A percentile compares a stretch with the other conserved stretches of the same genome.
Evolutionary conservation across 2,888 invertebrate genomes (phyloP).

Genomic region (Galeruca laticollis): DNA sequence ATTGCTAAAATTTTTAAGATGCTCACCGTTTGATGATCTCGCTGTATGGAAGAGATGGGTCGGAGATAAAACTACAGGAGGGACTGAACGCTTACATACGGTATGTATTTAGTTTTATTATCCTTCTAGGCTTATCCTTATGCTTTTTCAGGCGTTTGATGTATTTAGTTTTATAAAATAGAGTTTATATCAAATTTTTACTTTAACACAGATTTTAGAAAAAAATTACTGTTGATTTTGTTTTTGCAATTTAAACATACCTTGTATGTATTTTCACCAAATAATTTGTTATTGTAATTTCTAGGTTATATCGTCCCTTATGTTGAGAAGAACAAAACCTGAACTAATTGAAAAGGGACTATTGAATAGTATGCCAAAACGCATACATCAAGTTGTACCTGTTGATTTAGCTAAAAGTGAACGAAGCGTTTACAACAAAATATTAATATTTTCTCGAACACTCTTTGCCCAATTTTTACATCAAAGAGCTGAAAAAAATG

Average conservation of each 20-base stretch:
- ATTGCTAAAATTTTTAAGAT: slow-evolving; percentile 84
- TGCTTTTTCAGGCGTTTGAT: too few species aligned
- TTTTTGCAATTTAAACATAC: too few species aligned
- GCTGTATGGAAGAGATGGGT: slow-evolving; percentile 93
- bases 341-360: slow-evolving; percentile 78
- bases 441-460: slow-evolving; percentile 78
- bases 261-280: too few species aligned
- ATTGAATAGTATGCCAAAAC: slow-evolving; percentile 74
- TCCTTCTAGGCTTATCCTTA: too few species aligned
- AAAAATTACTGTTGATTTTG: neutral
- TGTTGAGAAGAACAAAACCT: slow-evolving; percentile 89
- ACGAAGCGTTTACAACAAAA: slow-evolving; percentile 82
- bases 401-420: slow-evolving; percentile 78
- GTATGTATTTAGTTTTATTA: slow-evolving; percentile 45
- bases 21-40: slow-evolving; percentile 90
- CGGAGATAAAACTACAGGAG: slow-evolving; percentile 83
- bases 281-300: too few species aligned
- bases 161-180: too few species aligned
- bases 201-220: neutral
- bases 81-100: slow-evolving; percentile 84
- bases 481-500: slow-evolving; percentile 79
- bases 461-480: slow-evolving; percentile 82
- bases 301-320: slow-evolving; percentile 80
- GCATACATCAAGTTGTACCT: slow-evolving; percentile 70
- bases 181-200: neutral